Evolutionary conservation across 2,113 vertebrate genomes (phyloP).

Genomic region (Chrysochloris asiatica): DNA sequence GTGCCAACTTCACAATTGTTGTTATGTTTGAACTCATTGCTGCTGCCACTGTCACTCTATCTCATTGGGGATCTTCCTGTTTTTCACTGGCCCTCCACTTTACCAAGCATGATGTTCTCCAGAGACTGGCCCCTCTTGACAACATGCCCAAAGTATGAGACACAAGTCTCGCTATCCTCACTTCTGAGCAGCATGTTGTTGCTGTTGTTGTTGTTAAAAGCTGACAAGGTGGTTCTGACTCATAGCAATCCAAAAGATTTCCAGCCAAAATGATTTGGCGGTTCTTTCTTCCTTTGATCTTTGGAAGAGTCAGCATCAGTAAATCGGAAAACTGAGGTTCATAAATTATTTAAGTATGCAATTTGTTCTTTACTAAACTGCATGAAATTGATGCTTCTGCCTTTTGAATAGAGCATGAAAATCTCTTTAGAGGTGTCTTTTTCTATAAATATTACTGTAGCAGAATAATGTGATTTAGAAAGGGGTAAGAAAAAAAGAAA

Average conservation of each 20-base stretch:
- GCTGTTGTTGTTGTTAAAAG: no score
- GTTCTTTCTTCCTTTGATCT: neutral
- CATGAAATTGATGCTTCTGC: neutral
- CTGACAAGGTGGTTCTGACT: neutral
- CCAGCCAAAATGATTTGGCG: neutral
- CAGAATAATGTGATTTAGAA: conserved; percentile 11
- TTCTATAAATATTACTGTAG: conserved; percentile 26
- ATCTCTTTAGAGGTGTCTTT: conserved; percentile 31
- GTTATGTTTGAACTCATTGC: no score
- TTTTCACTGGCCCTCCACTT: no score
- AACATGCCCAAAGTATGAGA: no score
- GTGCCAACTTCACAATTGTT: no score
- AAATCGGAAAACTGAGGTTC: neutral
- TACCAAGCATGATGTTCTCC: no score
- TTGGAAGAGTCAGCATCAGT: neutral
- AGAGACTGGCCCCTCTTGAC: no score
- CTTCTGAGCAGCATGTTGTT: no score
- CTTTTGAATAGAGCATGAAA: conserved; percentile 52
- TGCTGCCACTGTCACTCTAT: no score
- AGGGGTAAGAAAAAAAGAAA: neutral
- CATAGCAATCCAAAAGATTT: no score
- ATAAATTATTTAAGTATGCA: conserved; percentile 21
- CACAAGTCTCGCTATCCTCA: no score
- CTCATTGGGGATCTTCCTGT: no score
- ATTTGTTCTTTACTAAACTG: conserved; percentile 7